Percentiles rank a stretch among this genome's conserved stretches.
These are phyloP conservation scores for Amphipoea lucens DNA, from an alignment of 2,888 invertebrate genomes.

Conservation along the genomic window DNA sequence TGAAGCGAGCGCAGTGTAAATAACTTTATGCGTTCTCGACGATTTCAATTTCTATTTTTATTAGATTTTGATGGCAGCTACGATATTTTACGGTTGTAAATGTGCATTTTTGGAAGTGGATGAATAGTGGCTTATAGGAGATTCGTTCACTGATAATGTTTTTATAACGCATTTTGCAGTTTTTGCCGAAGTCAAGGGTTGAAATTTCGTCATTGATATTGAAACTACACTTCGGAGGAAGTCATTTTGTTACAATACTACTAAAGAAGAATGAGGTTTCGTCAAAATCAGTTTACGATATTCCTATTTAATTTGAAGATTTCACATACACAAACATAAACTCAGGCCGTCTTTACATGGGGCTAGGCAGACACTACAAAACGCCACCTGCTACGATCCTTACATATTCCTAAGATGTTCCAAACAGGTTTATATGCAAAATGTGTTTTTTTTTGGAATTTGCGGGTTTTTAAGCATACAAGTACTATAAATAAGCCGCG, in stretches of 20 bases:
- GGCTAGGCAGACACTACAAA: too few relatives aligned
- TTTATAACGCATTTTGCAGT: constrained; percentile 19
- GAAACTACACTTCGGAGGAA: background rate
- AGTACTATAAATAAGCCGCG: constrained; percentile 24
- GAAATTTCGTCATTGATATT: constrained; percentile 1
- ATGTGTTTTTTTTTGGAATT: background rate
- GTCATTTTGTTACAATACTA: background rate
- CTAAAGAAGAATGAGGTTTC: too few relatives aligned
- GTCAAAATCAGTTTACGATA: background rate
- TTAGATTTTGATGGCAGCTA: constrained; percentile 46
- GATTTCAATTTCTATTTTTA: constrained; percentile 58
- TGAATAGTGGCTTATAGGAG: constrained; percentile 29
- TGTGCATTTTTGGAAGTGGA: constrained; percentile 44
- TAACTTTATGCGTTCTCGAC: constrained; percentile 53
- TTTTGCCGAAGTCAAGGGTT: background rate
- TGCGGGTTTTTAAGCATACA: background rate
- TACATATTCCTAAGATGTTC: background rate
- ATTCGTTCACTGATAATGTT: constrained; percentile 22
- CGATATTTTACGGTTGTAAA: constrained; percentile 53
- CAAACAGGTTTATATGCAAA: background rate
- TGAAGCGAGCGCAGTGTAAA: constrained; percentile 30
- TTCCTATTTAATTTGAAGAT: background rate
- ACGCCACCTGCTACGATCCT: too few relatives aligned
- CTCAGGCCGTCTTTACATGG: too few relatives aligned
- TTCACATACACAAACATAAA: too few relatives aligned